phyloP scores from a whole-genome alignment of 1,140 invertebrate genomes.

The Hylaeus volcanicus region DNA sequence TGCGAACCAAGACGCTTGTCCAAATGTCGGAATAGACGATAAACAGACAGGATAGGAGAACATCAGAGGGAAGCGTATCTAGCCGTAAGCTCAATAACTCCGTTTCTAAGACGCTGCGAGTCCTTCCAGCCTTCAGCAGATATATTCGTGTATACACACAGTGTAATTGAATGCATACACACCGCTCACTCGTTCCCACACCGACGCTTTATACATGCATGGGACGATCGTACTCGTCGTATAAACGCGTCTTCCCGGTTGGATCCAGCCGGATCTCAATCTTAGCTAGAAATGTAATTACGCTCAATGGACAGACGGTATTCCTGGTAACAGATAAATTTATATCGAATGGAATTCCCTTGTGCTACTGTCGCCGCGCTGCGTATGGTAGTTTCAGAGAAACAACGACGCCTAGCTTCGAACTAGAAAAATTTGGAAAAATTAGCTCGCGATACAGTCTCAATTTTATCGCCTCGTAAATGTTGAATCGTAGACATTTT shows the following conservation, averaged over 20 bases:
- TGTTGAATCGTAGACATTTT: no score
- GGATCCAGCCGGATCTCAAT: constrained; percentile 48
- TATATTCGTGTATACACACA: constrained; percentile 62
- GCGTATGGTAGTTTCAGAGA: neutral
- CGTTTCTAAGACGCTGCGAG: constrained; percentile 61
- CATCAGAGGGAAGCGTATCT: constrained; percentile 56
- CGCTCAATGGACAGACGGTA: constrained; percentile 44
- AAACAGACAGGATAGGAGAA: constrained; percentile 63
- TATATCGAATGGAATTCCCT: constrained; percentile 21
- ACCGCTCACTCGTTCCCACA: constrained; percentile 20
- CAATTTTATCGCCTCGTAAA: no score
- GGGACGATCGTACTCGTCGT: constrained; percentile 25
- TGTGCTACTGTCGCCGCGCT: neutral
- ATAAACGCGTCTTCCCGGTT: constrained; percentile 27
- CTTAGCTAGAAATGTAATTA: constrained; percentile 40
- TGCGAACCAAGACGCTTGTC: constrained; percentile 54
- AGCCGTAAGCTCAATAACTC: constrained; percentile 64
- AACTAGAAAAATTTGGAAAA: no score
- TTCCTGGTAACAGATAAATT: constrained; percentile 34
- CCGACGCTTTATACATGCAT: constrained; percentile 20
- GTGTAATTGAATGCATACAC: constrained; percentile 73
- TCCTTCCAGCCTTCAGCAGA: constrained; percentile 44
- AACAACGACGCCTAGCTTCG: neutral
- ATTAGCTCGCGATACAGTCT: no score
- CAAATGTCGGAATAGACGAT: constrained; percentile 67